Base-by-base conservation (phyloP, 2,888 invertebrate genomes). In the Pyrrhosoma nymphula region DNA sequence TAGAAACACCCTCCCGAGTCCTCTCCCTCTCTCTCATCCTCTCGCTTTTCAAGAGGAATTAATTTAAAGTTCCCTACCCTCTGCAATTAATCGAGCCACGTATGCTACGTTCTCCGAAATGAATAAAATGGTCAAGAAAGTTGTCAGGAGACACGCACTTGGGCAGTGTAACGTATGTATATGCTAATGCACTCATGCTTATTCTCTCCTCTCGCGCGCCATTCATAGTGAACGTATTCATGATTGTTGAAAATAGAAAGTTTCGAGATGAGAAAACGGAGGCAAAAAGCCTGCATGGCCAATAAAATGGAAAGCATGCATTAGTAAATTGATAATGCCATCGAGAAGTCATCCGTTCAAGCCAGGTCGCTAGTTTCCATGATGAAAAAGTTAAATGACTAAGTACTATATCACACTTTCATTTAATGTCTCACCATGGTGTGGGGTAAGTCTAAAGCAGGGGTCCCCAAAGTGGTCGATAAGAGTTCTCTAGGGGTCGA, bases 81-180 rank as follows among this genome's bases (percentile, higher is more conserved):
- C 20, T 39, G 47, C 89, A 91, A 91, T 91, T 69, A 91, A 91
- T 91, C 91, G 35, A 16, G 91, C 18, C 35, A 39, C 91, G 56
- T 60, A n/a, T 69, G 63, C 26, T 39, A 39, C 56, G 56, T 35
- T 39, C 91, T 69, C 39, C 0, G 63, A 23, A 20, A 63, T 26
- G 63, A 63, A 63, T 91, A 63, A 63, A 91, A 91, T 35, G 35
- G 82, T 35, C 26, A 82, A 82, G 82, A 82, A 82, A 82, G 30
- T 69, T 69, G 69, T 82, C 82, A 82, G 82, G 82, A 82, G 82
- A 82, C 82, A 82, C 82, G 82, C 82, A 82, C 35, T 82, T 35
- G 82, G 26, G 35, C 82, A 35, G 3, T 82, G 82, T 82, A 82
- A 69, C 10, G 20, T 60, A 20, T 20, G 60, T 60, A 8, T 20